Conservation (phyloP, 2,113 vertebrate genomes). For the Poecile atricapillus region DNA sequence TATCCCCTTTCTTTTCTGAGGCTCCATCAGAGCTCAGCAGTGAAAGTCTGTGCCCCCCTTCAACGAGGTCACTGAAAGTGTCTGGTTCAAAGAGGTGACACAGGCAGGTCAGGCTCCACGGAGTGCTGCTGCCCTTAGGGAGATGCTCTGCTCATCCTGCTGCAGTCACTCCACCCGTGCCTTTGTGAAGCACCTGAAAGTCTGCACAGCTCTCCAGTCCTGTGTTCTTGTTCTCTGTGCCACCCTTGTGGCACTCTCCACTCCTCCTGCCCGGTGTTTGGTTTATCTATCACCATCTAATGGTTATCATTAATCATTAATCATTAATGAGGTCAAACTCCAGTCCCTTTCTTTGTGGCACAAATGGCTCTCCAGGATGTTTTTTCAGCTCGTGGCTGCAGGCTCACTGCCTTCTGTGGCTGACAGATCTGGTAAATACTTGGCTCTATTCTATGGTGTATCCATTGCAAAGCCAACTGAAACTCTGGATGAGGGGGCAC, state of each 20-base stretch:
- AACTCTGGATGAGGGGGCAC: not conserved
- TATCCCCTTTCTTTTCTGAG: not conserved
- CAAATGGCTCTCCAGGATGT: not conserved
- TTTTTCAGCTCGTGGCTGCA: not conserved
- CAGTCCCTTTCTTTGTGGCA: not conserved
- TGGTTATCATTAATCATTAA: too few species aligned
- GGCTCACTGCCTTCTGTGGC: not conserved
- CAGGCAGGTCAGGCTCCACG: not conserved
- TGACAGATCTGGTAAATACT: not conserved
- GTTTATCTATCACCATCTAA: not conserved
- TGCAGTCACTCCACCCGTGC: too few species aligned
- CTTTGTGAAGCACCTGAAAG: not conserved
- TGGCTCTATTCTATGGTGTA: not conserved
- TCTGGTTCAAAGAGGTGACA: not conserved
- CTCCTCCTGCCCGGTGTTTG: accelerated
- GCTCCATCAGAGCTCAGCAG: not conserved
- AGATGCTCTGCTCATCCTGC: not conserved
- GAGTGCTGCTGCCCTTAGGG: not conserved
- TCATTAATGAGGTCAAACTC: not conserved
- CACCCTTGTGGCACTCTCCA: not conserved
- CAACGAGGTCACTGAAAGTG: not conserved
- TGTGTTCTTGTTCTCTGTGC: not conserved
- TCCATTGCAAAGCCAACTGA: not conserved
- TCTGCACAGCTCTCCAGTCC: not conserved
- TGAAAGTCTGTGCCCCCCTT: not conserved